phyloP scores from a whole-genome alignment of 2,797 vertebrate species.

The Sandelia bainsii region DNA sequence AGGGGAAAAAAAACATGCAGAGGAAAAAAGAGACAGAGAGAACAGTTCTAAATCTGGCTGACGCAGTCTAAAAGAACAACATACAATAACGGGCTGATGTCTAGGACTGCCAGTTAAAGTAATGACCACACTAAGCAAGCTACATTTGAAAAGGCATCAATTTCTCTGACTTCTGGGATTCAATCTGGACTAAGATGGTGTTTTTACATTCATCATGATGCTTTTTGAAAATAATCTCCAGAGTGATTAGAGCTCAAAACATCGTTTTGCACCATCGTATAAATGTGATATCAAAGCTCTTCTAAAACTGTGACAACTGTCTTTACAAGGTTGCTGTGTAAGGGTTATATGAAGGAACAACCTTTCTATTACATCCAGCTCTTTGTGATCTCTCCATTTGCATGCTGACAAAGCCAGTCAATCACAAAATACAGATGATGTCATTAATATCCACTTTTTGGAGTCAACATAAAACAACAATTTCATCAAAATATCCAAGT shows the following conservation, averaged over 20 bases:
- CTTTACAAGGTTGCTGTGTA: neutral
- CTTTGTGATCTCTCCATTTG: slow-evolving; percentile 8
- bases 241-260: slow-evolving; percentile 14
- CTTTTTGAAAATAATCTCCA: slow-evolving; percentile 17
- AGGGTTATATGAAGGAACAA: slow-evolving; percentile 11
- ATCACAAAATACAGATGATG: slow-evolving; percentile 5
- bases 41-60: slow-evolving; percentile 65
- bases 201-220: slow-evolving; percentile 8
- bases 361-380: neutral
- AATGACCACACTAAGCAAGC: neutral
- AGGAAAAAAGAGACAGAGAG: neutral
- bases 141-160: slow-evolving; percentile 14
- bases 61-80: slow-evolving; percentile 76
- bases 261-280: neutral
- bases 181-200: slow-evolving; percentile 1
- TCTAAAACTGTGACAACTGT: slow-evolving; percentile 13
- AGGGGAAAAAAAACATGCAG: neutral
- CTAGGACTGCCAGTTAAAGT: slow-evolving; percentile 47
- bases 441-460: slow-evolving; percentile 1
- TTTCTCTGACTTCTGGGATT: slow-evolving; percentile 3
- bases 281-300: slow-evolving; percentile 13
- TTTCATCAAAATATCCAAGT: neutral
- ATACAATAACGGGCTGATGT: slow-evolving; percentile 58
- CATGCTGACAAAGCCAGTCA: slow-evolving; percentile 5
- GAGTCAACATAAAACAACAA: neutral